Conservation (phyloP, 2,797 vertebrate genomes). For the Anguilla pacifica region DNA sequence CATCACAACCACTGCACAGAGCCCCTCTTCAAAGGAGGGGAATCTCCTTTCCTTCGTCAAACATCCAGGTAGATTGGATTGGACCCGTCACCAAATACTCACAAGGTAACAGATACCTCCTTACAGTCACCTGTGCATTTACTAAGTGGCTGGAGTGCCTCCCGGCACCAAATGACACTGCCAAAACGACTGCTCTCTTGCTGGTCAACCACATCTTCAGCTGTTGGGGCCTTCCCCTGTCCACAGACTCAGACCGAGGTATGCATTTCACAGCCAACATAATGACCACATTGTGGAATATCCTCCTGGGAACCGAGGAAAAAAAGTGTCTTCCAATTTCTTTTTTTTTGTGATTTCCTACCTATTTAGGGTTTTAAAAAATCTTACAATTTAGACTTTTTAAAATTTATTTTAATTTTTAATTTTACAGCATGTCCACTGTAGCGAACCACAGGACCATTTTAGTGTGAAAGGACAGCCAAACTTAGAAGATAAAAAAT, state of each 20-base stretch:
- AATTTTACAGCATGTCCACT: too few species aligned
- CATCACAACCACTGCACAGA: constrained; percentile 3
- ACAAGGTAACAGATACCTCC: constrained; percentile 34
- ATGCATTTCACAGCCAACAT: constrained; percentile 19
- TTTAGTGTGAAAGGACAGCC: too few species aligned
- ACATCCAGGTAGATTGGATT: constrained; percentile 28
- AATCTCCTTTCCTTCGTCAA: neutral
- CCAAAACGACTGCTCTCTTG: neutral
- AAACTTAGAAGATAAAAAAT: too few species aligned
- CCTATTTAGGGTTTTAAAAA: too few species aligned
- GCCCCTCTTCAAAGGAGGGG: constrained; percentile 1
- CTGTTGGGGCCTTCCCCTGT: neutral
- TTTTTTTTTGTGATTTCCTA: too few species aligned
- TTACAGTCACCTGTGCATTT: constrained; percentile 21
- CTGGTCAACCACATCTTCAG: constrained; percentile 27
- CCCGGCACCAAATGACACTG: constrained; percentile 25
- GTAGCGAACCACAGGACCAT: too few species aligned
- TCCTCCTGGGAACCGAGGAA: neutral
- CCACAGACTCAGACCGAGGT: constrained; percentile 31
- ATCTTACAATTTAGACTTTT: too few species aligned
- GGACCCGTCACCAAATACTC: constrained; percentile 3
- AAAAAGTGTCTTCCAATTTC: too few species aligned
- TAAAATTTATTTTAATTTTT: too few species aligned
- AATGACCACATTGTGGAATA: constrained; percentile 27
- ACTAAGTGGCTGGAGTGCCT: constrained; percentile 30